These are phyloP conservation scores for Lynx canadensis DNA, from an alignment of 2,113 vertebrate species.

Conservation along the genomic window DNA sequence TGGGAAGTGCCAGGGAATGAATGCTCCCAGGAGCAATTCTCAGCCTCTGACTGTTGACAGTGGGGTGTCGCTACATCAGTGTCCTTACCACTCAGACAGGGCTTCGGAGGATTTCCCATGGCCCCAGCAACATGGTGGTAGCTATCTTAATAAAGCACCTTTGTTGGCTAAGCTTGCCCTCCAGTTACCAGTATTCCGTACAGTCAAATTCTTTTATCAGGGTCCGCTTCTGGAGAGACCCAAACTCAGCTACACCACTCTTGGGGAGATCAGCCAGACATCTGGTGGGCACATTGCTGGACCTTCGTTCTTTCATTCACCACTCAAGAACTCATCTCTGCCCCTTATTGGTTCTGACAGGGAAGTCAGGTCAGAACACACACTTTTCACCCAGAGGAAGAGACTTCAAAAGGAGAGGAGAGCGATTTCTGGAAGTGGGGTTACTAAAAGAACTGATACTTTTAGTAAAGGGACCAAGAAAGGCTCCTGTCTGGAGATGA, in stretches of 20 bases:
- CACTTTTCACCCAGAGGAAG: not conserved
- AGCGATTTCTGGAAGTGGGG: not conserved
- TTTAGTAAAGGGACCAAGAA: not conserved
- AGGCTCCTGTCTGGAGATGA: not conserved
- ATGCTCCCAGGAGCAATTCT: not conserved
- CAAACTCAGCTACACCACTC: not conserved
- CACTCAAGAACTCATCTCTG: not conserved
- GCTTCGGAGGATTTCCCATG: not conserved
- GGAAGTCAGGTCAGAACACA: not conserved
- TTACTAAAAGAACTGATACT: not conserved
- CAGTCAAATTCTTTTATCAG: not conserved
- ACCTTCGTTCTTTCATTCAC: not conserved
- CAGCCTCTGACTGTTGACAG: not conserved
- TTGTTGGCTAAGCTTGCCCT: not conserved
- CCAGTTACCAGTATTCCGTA: too few relatives aligned
- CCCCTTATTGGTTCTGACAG: not conserved
- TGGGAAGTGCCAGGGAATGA: not conserved
- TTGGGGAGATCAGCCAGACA: not conserved
- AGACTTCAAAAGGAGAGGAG: not conserved
- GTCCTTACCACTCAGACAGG: not conserved
- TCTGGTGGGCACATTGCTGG: not conserved
- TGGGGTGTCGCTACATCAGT: accelerated
- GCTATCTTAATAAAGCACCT: not conserved
- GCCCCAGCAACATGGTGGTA: not conserved
- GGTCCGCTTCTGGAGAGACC: not conserved